phyloP scores from a whole-genome alignment of 2,797 vertebrate species.

The Lacerta viridis region DNA sequence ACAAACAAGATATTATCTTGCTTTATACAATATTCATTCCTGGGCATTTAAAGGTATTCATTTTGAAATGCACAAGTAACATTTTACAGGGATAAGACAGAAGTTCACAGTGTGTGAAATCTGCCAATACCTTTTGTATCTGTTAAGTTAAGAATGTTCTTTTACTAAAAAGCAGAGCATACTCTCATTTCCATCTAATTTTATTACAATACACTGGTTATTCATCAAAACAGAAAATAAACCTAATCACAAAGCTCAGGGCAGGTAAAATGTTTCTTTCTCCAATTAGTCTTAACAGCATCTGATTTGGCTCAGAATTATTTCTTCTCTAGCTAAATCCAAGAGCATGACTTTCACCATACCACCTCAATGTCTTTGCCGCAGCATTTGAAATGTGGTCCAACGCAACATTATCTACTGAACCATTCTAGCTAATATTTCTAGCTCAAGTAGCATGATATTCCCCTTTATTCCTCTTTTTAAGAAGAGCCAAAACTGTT shows the following conservation, averaged over 20 bases:
- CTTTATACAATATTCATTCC: slow-evolving; percentile 17
- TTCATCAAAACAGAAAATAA: slow-evolving; percentile 11
- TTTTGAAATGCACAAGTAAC: background rate
- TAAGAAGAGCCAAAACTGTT: background rate
- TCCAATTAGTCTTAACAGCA: background rate
- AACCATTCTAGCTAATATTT: background rate
- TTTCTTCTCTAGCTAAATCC: background rate
- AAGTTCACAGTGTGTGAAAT: background rate
- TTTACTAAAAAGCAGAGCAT: background rate
- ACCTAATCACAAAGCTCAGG: background rate
- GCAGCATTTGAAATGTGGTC: background rate
- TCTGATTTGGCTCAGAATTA: background rate
- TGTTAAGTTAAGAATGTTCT: background rate
- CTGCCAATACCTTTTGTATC: background rate
- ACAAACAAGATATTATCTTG: background rate
- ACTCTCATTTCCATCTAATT: background rate
- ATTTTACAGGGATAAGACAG: background rate
- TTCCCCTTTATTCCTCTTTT: background rate
- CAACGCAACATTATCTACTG: background rate
- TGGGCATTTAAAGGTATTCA: slow-evolving; percentile 11
- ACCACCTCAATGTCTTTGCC: background rate
- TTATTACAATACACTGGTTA: background rate
- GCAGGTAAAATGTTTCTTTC: background rate
- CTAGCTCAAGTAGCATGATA: background rate
- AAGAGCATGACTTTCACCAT: background rate